These are phyloP conservation scores for Corydoras sp. DNA, from an alignment of 2,113 vertebrate species.

Conservation along the genomic window DNA sequence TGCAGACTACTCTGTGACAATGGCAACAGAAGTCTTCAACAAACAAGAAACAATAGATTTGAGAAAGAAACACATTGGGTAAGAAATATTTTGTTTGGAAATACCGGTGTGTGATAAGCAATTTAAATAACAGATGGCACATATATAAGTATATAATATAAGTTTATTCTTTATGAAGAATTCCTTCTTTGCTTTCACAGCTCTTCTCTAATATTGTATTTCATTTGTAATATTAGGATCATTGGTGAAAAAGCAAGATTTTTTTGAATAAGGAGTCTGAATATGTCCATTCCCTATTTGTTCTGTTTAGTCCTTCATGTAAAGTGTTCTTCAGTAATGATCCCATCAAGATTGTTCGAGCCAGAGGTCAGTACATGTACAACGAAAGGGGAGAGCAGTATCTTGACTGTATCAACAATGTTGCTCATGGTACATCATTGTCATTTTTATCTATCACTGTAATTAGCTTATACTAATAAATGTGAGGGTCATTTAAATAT, in stretches of 20 bases:
- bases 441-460: not conserved
- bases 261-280: not conserved
- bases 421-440: constrained; percentile 85
- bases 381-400: constrained; percentile 82
- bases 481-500: no score
- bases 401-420: constrained; percentile 96
- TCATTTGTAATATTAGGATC: no score
- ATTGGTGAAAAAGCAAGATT: no score
- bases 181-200: not conserved
- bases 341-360: constrained; percentile 87
- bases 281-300: not conserved
- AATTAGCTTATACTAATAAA: no score
- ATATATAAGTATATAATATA: not conserved
- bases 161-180: not conserved
- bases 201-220: not conserved
- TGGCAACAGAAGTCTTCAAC: constrained; percentile 63
- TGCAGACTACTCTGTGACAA: constrained; percentile 21
- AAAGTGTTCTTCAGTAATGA: constrained; percentile 91
- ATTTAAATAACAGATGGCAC: no score
- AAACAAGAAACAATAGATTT: constrained; percentile 80
- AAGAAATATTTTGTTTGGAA: constrained; percentile 38
- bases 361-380: constrained; percentile 90
- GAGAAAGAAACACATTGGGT: constrained; percentile 84
- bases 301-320: constrained; percentile 79
- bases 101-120: no score